A percentile compares a stretch with the other conserved stretches of the same genome.
Conservation (phyloP, 2,888 invertebrate genomes). For the Chelonus formosanus region DNA sequence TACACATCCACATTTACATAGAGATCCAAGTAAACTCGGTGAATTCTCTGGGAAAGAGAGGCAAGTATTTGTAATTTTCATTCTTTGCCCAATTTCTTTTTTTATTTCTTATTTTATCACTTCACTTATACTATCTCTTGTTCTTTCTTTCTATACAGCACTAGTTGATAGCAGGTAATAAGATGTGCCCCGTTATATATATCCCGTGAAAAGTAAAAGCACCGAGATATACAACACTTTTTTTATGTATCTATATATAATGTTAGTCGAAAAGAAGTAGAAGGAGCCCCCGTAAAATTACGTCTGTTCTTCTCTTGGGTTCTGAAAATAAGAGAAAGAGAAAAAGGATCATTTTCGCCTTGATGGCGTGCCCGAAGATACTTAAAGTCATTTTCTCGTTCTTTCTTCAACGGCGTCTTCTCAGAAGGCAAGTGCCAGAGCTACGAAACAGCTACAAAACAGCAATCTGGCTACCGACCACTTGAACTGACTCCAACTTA, state of each 20-base stretch:
- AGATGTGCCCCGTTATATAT: slow-evolving; percentile 34
- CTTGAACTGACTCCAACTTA: not conserved
- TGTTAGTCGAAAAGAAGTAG: slow-evolving; percentile 4
- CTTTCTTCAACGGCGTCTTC: slow-evolving; percentile 35
- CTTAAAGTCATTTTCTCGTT: slow-evolving; percentile 44
- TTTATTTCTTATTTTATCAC: slow-evolving; percentile 9
- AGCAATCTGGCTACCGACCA: slow-evolving; percentile 5
- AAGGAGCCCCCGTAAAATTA: slow-evolving; percentile 1
- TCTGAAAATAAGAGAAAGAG: slow-evolving; percentile 10
- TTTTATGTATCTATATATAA: slow-evolving; percentile 3
- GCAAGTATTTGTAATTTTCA: slow-evolving; percentile 37
- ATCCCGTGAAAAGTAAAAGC: slow-evolving; percentile 41
- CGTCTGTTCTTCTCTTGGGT: not conserved
- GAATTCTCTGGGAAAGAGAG: slow-evolving; percentile 52
- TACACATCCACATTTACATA: slow-evolving; percentile 3
- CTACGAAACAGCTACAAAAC: slow-evolving; percentile 20
- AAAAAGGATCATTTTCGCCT: slow-evolving; percentile 32
- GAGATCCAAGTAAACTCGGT: slow-evolving; percentile 42
- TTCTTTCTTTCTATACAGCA: slow-evolving; percentile 8
- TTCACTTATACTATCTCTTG: slow-evolving; percentile 33
- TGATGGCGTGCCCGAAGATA: slow-evolving; percentile 60
- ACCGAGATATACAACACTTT: slow-evolving; percentile 1
- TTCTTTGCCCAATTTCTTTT: slow-evolving; percentile 19
- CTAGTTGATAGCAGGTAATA: slow-evolving; percentile 13
- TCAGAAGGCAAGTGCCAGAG: slow-evolving; percentile 40